phyloP scores from a whole-genome alignment of 2,797 vertebrate species.

The Danionella dracula region DNA sequence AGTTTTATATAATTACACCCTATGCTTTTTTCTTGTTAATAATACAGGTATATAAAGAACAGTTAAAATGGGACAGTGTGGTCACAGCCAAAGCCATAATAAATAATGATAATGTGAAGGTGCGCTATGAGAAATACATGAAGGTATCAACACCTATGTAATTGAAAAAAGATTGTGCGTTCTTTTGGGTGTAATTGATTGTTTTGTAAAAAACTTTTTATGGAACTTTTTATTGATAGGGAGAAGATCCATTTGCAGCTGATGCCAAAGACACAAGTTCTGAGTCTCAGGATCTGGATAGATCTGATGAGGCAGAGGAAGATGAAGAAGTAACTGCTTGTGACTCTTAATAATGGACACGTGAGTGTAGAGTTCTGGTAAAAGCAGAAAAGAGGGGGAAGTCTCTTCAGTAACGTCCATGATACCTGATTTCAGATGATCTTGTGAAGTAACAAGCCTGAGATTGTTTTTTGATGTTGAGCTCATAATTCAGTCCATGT shows the following conservation, averaged over 20 bases:
- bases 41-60: slow-evolving; percentile 75
- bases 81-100: slow-evolving; percentile 82
- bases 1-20: too few species aligned
- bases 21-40: neutral
- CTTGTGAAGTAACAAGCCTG: neutral
- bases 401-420: neutral
- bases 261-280: slow-evolving; percentile 55
- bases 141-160: slow-evolving; percentile 72
- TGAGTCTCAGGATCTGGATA: slow-evolving; percentile 20
- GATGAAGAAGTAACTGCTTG: neutral
- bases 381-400: neutral
- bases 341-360: neutral
- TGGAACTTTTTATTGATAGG: slow-evolving; percentile 54
- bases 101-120: slow-evolving; percentile 80
- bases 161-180: neutral
- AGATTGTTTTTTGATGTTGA: neutral
- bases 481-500: neutral
- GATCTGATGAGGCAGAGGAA: slow-evolving; percentile 5
- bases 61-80: slow-evolving; percentile 81
- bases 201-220: neutral
- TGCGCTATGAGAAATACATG: slow-evolving; percentile 76
- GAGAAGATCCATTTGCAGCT: slow-evolving; percentile 78
- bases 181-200: neutral
- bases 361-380: neutral
- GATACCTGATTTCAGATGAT: neutral